These are phyloP conservation scores for Sebastes glaucus DNA, from an alignment of 2,797 vertebrate species.

Conservation along the genomic window DNA sequence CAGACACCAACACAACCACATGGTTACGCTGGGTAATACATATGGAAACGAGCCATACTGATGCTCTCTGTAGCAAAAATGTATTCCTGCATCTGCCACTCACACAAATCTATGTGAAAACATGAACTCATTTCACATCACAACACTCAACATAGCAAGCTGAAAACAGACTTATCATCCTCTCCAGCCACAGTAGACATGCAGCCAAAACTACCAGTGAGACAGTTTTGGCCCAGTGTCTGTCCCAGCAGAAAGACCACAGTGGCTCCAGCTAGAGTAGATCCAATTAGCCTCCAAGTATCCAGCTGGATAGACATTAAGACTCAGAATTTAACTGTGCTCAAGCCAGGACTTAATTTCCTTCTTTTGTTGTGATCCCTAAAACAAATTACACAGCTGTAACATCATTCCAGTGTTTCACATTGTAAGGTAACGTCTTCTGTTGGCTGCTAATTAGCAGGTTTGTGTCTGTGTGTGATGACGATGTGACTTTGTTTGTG, in stretches of 20 bases:
- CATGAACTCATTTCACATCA: background rate
- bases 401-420: background rate
- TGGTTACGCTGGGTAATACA: background rate
- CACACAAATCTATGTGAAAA: background rate
- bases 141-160: background rate
- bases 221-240: background rate
- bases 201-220: background rate
- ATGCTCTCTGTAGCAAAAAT: background rate
- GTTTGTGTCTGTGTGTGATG: background rate
- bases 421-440: background rate
- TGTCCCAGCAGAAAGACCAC: background rate
- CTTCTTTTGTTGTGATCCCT: background rate
- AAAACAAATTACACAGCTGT: background rate
- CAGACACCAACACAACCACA: background rate
- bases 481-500: background rate
- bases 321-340: background rate
- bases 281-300: background rate
- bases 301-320: background rate
- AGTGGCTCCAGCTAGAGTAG: background rate
- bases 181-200: background rate
- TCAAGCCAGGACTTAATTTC: background rate
- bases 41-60: background rate
- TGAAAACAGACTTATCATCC: background rate
- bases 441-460: slow-evolving; percentile 7
- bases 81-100: background rate